Evolutionary conservation across 2,888 invertebrate species (phyloP).

Genomic region (Trichopria drosophilae): DNA sequence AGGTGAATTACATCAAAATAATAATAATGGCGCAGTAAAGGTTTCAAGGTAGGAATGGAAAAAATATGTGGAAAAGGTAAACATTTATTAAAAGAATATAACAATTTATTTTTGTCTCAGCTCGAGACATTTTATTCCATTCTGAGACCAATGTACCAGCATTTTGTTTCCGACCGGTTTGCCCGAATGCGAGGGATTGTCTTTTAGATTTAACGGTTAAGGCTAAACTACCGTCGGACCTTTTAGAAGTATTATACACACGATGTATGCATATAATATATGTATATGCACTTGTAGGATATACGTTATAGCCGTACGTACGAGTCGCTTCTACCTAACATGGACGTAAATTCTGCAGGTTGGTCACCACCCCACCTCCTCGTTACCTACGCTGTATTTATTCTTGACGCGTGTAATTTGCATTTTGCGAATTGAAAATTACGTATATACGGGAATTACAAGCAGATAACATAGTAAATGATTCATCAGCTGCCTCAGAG

Average conservation of each 20-base stretch:
- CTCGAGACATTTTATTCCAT: conserved; percentile 49
- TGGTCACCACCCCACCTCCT: too few relatives aligned
- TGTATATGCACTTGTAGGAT: too few relatives aligned
- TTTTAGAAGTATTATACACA: conserved; percentile 4
- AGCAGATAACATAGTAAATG: too few relatives aligned
- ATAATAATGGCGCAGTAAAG: too few relatives aligned
- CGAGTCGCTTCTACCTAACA: conserved; percentile 8
- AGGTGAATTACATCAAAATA: too few relatives aligned
- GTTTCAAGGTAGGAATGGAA: conserved; percentile 32
- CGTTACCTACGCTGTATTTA: too few relatives aligned
- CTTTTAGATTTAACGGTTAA: conserved; percentile 37
- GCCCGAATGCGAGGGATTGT: conserved; percentile 37
- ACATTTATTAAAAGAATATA: conserved; percentile 56
- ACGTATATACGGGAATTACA: conserved; percentile 3
- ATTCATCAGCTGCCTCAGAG: too few relatives aligned
- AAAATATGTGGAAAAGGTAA: conserved; percentile 15
- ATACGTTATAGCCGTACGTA: too few relatives aligned
- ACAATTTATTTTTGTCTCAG: conserved; percentile 57
- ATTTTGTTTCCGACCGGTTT: too few relatives aligned
- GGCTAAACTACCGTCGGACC: conserved; percentile 44
- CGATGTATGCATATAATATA: too few relatives aligned
- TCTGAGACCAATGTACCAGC: too few relatives aligned
- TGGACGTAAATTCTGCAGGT: conserved; percentile 12
- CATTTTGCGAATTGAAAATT: background rate
- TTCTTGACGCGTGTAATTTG: too few relatives aligned